phyloP scores from a whole-genome alignment of 2,113 vertebrate species.

The Nicator chloris region DNA sequence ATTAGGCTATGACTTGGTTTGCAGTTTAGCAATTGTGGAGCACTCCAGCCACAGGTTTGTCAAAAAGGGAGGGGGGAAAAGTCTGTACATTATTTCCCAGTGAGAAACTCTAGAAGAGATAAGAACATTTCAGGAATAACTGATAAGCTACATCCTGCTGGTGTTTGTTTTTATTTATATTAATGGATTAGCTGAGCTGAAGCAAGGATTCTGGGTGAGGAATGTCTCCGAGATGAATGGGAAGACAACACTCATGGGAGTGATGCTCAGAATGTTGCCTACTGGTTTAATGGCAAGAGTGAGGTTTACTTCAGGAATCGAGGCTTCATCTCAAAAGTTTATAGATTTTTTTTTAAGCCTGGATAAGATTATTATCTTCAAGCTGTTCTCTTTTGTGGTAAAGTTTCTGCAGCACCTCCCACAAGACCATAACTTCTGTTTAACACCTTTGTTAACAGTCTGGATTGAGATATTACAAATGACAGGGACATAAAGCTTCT shows the following conservation, averaged over 20 bases:
- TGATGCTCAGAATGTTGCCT: not conserved
- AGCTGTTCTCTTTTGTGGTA: not conserved
- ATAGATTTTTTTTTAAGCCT: not conserved
- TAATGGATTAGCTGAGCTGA: not conserved
- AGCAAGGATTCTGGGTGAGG: not conserved
- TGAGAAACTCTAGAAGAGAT: conserved; percentile 2
- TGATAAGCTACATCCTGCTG: conserved; percentile 27
- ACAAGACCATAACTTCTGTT: not conserved
- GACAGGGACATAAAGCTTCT: not conserved
- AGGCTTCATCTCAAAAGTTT: not conserved
- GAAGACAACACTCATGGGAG: not conserved
- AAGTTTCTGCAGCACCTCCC: not conserved
- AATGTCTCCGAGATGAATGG: not conserved
- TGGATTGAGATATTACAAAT: not conserved
- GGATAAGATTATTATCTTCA: not conserved
- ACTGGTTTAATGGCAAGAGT: not conserved
- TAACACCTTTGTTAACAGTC: not conserved
- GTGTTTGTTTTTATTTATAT: conserved; percentile 6
- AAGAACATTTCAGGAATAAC: conserved; percentile 37
- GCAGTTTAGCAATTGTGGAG: not conserved
- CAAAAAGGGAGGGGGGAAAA: not conserved
- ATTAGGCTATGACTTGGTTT: not conserved
- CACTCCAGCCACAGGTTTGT: not conserved
- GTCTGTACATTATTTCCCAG: not conserved
- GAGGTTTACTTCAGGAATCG: not conserved